Base-by-base conservation (phyloP, 1,140 invertebrate genomes). In the Macrosteles quadrilineatus region DNA sequence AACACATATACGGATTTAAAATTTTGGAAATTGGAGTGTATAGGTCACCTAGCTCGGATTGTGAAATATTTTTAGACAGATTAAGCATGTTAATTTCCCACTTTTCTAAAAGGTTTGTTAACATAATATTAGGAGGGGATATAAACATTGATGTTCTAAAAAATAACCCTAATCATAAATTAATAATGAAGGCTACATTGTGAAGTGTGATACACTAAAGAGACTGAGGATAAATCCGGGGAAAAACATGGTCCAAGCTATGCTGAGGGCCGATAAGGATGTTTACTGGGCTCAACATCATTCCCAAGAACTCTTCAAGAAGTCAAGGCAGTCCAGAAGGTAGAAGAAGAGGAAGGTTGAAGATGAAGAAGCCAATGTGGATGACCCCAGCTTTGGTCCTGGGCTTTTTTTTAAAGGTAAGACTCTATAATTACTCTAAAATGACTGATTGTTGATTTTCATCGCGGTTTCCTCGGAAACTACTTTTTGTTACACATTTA, bases 171-270 rank as follows among this genome's bases (percentile, higher is more conserved):
- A n/a, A n/a, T n/a, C n/a, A n/a, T n/a, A n/a, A n/a, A n/a, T n/a
- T n/a, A n/a, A 69, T 67, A 70, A 70, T 43, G 45, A 45, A 19
- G 69, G 63, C 9, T 4, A 14, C 6, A 19, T 62, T 9, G 19
- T 9, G 11, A 27, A 11, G 4, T 62, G 25, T 29, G 29, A 19
- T 6, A 12, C 29, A 14, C 11, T 62, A 9, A 30, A 12, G 29
- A 29, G 12, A 12, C 29, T 6, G 6, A 27, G 57, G 19, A 9
- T 62, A 29, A 62, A 29, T 9, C 30, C 30, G 14, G 57, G 57
- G 21, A 62, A 62, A 9, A 6, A 62, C 21, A 9, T 27, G 23
- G 25, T 31, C 29, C 6, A 9, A 12, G 25, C 30, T 27, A 62
- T 62, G 30, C 4, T 12, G 29, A 11, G 4, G 2, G 6, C 29